phyloP scores from a whole-genome alignment of 35 echinoderm and acorn worm species.

The Nesometra sesokonis region DNA sequence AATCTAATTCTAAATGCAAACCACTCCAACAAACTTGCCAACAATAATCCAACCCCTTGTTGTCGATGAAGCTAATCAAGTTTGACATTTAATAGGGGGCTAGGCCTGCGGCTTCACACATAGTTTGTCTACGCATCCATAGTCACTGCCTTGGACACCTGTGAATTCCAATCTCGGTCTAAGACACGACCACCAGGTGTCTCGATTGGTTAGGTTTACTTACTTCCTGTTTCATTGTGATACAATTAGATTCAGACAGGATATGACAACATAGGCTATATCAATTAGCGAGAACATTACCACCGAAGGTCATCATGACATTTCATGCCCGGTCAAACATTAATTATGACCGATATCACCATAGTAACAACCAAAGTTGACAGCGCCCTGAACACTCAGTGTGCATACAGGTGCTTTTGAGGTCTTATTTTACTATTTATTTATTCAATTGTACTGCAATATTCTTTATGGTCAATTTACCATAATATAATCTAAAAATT shows the following conservation, averaged over 20 bases:
- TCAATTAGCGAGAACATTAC: neutral
- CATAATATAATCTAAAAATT: too few species aligned
- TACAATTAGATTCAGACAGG: neutral
- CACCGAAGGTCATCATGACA: neutral
- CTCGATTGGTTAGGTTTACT: neutral
- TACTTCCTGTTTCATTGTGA: neutral
- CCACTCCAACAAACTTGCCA: too few species aligned
- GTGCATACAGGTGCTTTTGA: too few species aligned
- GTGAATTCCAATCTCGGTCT: neutral
- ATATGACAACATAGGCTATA: neutral
- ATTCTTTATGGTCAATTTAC: too few species aligned
- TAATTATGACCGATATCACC: neutral
- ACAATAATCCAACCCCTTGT: neutral
- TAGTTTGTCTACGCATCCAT: neutral
- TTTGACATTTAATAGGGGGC: neutral
- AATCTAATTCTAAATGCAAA: neutral
- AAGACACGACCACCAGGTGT: neutral
- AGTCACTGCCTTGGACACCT: neutral
- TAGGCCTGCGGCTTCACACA: neutral
- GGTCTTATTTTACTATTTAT: too few species aligned
- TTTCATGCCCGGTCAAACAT: neutral
- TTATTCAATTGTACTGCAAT: too few species aligned
- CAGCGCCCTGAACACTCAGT: too few species aligned
- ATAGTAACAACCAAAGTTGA: too few species aligned
- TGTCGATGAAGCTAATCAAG: neutral